Conservation (phyloP, 2,888 invertebrate species). For the Aradus depressus region DNA sequence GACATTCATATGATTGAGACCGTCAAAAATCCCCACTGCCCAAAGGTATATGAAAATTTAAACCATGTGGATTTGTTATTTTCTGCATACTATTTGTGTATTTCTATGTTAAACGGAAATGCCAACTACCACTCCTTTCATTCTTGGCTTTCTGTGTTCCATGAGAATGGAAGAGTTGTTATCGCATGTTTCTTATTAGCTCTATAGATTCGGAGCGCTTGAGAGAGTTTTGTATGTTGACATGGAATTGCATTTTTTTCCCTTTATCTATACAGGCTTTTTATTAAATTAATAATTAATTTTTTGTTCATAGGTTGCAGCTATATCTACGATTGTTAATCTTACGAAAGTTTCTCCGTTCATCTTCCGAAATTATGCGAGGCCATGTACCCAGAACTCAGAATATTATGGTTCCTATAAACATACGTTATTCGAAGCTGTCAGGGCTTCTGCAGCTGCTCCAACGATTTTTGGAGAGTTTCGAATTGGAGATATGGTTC, state of each 20-base stretch:
- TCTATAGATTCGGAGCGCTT: too few relatives aligned
- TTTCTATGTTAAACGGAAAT: neutral
- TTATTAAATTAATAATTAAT: slow-evolving; percentile 9
- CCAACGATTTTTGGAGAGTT: slow-evolving; percentile 85
- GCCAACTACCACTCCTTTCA: neutral
- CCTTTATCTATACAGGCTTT: neutral
- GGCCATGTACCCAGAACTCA: slow-evolving; percentile 55
- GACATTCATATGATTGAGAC: slow-evolving; percentile 51
- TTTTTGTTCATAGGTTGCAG: slow-evolving; percentile 47
- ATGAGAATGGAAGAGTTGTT: neutral
- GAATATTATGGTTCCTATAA: slow-evolving; percentile 59
- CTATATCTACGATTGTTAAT: slow-evolving; percentile 69
- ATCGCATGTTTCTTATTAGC: neutral
- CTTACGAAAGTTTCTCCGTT: slow-evolving; percentile 59
- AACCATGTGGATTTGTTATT: neutral
- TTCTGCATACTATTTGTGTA: neutral
- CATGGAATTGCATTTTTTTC: too few relatives aligned
- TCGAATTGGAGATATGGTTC: slow-evolving; percentile 53
- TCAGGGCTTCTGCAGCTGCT: slow-evolving; percentile 81
- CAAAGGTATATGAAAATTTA: slow-evolving; percentile 37
- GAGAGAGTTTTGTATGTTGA: too few relatives aligned
- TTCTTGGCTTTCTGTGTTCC: neutral
- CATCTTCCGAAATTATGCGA: slow-evolving; percentile 75
- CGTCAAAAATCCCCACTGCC: slow-evolving; percentile 42
- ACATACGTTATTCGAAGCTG: slow-evolving; percentile 68